Conservation (phyloP, 2,888 invertebrate genomes). For the Gymnoscelis rufifasciata region DNA sequence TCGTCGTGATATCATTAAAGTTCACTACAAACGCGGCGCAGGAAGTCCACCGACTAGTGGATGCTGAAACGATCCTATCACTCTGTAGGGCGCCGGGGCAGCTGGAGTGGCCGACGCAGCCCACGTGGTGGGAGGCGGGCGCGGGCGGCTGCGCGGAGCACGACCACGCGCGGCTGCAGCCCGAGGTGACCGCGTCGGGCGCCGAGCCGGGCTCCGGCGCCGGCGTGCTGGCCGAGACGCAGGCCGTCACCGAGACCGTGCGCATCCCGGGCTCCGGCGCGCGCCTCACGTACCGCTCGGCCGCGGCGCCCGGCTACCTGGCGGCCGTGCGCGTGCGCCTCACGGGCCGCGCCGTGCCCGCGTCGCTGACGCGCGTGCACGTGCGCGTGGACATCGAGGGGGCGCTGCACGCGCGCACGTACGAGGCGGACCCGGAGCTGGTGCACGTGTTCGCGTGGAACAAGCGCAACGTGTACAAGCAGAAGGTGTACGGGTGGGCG, state of each 20-base stretch:
- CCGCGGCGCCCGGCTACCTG: slow-evolving; percentile 95
- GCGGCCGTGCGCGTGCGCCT: slow-evolving; percentile 95
- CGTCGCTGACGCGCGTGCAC: slow-evolving; percentile 91
- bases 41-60: too few relatives aligned
- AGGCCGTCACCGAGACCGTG: slow-evolving; percentile 97
- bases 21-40: too few relatives aligned
- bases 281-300: slow-evolving; percentile 96
- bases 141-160: slow-evolving; percentile 86
- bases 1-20: too few relatives aligned
- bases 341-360: slow-evolving; percentile 88
- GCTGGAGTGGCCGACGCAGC: slow-evolving; percentile 71
- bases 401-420: slow-evolving; percentile 92
- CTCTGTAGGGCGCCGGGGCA: too few relatives aligned
- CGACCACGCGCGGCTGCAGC: slow-evolving; percentile 90
- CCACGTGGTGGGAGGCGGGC: slow-evolving; percentile 79
- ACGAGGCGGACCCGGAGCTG: slow-evolving; percentile 97
- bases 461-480: slow-evolving; percentile 97
- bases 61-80: too few relatives aligned
- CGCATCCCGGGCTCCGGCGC: slow-evolving; percentile 95
- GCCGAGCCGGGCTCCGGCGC: slow-evolving; percentile 83
- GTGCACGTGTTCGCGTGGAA: slow-evolving; percentile 99
- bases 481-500: slow-evolving; percentile 94
- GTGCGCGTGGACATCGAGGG: slow-evolving; percentile 96
- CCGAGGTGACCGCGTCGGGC: slow-evolving; percentile 92
- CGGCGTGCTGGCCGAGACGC: slow-evolving; percentile 93